Evolutionary conservation across 2,888 invertebrate genomes (phyloP).

Genomic region (Dryomyza anilis): DNA sequence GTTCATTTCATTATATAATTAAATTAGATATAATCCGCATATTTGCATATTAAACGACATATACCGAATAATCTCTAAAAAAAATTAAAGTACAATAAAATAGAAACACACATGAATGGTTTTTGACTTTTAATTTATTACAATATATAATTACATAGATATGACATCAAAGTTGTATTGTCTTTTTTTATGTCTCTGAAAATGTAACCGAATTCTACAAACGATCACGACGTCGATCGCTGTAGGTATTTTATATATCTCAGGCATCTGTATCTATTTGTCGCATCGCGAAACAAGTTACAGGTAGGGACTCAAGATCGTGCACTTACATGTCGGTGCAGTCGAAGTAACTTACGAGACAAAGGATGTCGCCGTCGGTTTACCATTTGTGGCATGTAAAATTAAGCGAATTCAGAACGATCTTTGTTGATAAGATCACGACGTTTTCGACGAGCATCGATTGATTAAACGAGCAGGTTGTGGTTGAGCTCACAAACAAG

Average conservation of each 20-base stretch:
- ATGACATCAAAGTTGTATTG: background rate
- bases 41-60: too few relatives aligned
- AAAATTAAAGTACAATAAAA: too few relatives aligned
- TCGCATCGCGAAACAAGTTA: background rate
- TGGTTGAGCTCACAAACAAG: background rate
- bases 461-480: constrained; percentile 26
- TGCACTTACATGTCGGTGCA: constrained; percentile 3
- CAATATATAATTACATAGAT: background rate
- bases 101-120: too few relatives aligned
- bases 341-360: background rate
- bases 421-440: constrained; percentile 39
- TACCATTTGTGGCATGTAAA: constrained; percentile 10
- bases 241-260: too few relatives aligned
- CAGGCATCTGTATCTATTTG: constrained; percentile 6
- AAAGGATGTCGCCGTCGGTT: background rate
- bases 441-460: constrained; percentile 35
- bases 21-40: too few relatives aligned
- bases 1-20: too few relatives aligned
- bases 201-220: constrained; percentile 15
- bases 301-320: constrained; percentile 11
- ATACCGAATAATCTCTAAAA: too few relatives aligned
- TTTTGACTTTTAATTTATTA: background rate
- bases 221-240: constrained; percentile 7
- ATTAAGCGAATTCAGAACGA: constrained; percentile 4
- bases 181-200: background rate